Conservation (phyloP, 1,140 invertebrate genomes). For the Agrilus planipennis region DNA sequence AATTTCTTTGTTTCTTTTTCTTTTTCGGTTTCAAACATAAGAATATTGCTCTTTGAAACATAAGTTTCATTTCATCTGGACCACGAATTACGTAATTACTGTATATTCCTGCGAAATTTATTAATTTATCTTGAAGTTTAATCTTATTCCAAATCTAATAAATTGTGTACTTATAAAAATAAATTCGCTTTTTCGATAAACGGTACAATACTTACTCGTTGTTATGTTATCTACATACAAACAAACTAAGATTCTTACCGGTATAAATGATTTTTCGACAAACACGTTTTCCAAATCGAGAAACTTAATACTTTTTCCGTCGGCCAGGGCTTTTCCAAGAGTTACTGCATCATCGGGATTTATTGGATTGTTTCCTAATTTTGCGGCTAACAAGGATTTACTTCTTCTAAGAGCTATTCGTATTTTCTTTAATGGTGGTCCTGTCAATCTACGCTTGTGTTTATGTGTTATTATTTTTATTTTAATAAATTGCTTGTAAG, state of each 20-base stretch:
- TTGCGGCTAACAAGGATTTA: conserved; percentile 27
- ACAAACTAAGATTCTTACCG: conserved; percentile 10
- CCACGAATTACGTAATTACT: conserved; percentile 35
- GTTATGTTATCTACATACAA: no score
- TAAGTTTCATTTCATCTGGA: conserved; percentile 32
- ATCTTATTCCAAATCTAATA: conserved; percentile 24
- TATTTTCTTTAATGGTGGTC: conserved; percentile 11
- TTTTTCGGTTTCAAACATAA: conserved; percentile 35
- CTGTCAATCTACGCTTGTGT: not conserved
- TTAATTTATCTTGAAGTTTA: conserved; percentile 21
- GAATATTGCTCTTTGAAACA: conserved; percentile 35
- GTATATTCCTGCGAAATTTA: conserved; percentile 35
- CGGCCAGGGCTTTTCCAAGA: conserved; percentile 12
- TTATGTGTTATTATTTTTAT: not conserved
- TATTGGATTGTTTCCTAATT: conserved; percentile 37
- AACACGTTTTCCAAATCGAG: conserved; percentile 35
- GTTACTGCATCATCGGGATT: conserved; percentile 29
- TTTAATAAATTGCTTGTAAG: not conserved
- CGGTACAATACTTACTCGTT: no score
- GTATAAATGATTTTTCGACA: conserved; percentile 29
- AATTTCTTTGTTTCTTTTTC: conserved; percentile 32
- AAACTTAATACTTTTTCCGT: conserved; percentile 17
- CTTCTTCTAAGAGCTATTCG: conserved; percentile 23
- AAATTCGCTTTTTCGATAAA: not conserved
- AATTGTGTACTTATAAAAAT: not conserved